These are phyloP conservation scores for Brachionus rubens DNA, from an alignment of 1,140 invertebrate genomes.

Conservation along the genomic window DNA sequence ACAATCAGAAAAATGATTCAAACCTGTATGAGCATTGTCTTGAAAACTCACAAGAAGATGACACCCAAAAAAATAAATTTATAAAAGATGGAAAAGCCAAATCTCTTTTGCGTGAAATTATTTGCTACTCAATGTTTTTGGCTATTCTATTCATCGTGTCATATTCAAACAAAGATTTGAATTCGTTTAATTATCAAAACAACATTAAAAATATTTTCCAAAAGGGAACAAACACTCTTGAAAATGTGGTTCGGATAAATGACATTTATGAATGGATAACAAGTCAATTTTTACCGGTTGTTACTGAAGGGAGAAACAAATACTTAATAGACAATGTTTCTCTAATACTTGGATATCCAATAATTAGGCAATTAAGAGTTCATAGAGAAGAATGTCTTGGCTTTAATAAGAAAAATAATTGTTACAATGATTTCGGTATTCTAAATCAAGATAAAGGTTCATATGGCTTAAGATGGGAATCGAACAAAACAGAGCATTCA, in stretches of 20 bases:
- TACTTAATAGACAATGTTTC: conserved; percentile 63
- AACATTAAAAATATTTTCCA: conserved; percentile 59
- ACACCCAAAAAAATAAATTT: conserved; percentile 48
- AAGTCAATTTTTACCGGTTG: neutral
- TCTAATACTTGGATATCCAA: conserved; percentile 64
- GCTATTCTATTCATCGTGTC: conserved; percentile 62
- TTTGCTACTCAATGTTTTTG: conserved; percentile 61
- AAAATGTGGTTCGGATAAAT: neutral
- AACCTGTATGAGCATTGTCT: neutral
- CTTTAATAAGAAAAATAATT: neutral
- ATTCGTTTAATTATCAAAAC: conserved; percentile 58
- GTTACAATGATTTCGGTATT: neutral
- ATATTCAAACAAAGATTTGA: conserved; percentile 59
- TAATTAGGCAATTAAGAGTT: conserved; percentile 55
- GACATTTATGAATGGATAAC: neutral
- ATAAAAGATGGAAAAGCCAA: conserved; percentile 62
- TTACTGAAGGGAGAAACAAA: conserved; percentile 49
- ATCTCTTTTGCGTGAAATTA: conserved; percentile 60
- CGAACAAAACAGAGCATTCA: neutral
- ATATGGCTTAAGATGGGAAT: neutral
- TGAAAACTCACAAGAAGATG: conserved; percentile 45
- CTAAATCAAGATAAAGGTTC: neutral
- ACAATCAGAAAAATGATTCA: conserved; percentile 47
- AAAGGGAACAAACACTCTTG: conserved; percentile 49
- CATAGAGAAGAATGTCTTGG: neutral